Percentiles rank a stretch among this genome's conserved stretches.
phyloP scores from a whole-genome alignment of 2,888 invertebrate species.

The Nowickia ferox region DNA sequence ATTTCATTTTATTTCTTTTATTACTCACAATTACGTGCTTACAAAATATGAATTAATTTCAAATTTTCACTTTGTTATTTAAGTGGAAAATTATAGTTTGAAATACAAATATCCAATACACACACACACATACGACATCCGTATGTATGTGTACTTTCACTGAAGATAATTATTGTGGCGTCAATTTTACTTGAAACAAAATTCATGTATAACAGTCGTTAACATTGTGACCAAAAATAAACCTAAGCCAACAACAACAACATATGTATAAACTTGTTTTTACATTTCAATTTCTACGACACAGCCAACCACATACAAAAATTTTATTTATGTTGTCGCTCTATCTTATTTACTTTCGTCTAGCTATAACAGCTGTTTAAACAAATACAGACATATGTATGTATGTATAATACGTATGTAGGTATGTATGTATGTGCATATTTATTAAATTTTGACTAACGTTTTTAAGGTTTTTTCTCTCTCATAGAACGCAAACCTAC shows the following conservation, averaged over 20 bases:
- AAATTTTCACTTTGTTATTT: slow-evolving; percentile 74
- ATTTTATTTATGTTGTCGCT: slow-evolving; percentile 6
- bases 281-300: background rate
- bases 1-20: background rate
- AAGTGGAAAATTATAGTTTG: slow-evolving; percentile 73
- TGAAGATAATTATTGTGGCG: slow-evolving; percentile 49
- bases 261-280: slow-evolving; percentile 4
- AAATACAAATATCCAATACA: slow-evolving; percentile 46
- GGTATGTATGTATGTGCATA: too few species aligned
- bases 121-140: background rate
- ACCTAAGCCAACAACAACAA: slow-evolving; percentile 16
- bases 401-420: too few species aligned
- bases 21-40: slow-evolving; percentile 58
- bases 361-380: slow-evolving; percentile 65
- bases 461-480: slow-evolving; percentile 5
- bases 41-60: slow-evolving; percentile 68
- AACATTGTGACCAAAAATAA: slow-evolving; percentile 62
- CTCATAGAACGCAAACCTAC: background rate
- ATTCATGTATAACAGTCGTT: slow-evolving; percentile 63
- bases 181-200: slow-evolving; percentile 50
- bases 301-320: slow-evolving; percentile 3
- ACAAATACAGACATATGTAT: slow-evolving; percentile 24
- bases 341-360: slow-evolving; percentile 30
- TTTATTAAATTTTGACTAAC: background rate
- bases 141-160: background rate